phyloP scores from a whole-genome alignment of 2,888 invertebrate species.

The Ditula angustiorana region DNA sequence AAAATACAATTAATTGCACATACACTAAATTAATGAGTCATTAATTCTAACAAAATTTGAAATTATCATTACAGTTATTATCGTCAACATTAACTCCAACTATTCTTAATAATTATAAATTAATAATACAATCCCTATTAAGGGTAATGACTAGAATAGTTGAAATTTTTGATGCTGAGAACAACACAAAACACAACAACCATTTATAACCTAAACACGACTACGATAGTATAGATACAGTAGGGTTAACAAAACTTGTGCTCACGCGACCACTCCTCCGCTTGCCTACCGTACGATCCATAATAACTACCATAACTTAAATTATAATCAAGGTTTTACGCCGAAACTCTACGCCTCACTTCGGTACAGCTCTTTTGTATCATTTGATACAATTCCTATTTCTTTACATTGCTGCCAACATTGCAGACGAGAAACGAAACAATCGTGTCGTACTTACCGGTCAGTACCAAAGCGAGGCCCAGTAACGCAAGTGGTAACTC shows the following conservation, averaged over 20 bases:
- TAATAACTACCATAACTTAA: constrained; percentile 59
- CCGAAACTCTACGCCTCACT: constrained; percentile 46
- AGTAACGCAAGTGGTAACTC: constrained; percentile 63
- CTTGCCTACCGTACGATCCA: constrained; percentile 55
- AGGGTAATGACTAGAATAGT: constrained; percentile 66
- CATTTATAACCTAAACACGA: constrained; percentile 74
- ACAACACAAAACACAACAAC: constrained; percentile 81
- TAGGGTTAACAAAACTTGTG: constrained; percentile 77
- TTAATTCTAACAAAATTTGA: constrained; percentile 70
- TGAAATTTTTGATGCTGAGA: constrained; percentile 65
- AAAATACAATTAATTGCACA: constrained; percentile 80
- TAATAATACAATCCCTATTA: constrained; percentile 52
- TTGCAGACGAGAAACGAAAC: not conserved
- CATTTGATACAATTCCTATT: constrained; percentile 23
- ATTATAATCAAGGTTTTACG: constrained; percentile 51
- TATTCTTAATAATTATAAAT: constrained; percentile 57
- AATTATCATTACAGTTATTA: constrained; percentile 63
- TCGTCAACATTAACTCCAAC: constrained; percentile 66
- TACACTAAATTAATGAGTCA: constrained; percentile 75
- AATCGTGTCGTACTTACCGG: not conserved
- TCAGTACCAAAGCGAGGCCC: constrained; percentile 48
- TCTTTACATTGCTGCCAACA: constrained; percentile 11
- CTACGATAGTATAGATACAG: constrained; percentile 56
- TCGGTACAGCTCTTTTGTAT: constrained; percentile 41
- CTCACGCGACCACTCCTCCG: constrained; percentile 57